phyloP scores from a whole-genome alignment of 2,797 vertebrate species.

The Mormyrops boulengeri region DNA sequence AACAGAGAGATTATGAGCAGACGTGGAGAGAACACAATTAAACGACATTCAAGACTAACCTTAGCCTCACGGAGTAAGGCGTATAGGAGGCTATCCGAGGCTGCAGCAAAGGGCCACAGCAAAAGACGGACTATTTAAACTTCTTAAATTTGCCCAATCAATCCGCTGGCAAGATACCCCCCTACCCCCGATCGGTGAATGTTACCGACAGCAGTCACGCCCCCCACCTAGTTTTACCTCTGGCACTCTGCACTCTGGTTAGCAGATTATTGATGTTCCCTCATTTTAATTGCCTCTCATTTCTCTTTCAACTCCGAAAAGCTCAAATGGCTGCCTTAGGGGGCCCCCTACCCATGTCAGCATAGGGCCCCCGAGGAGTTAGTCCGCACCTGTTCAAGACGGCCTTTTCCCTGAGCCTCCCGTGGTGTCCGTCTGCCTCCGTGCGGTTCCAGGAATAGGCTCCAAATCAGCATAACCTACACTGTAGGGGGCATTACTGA shows the following conservation, averaged over 20 bases:
- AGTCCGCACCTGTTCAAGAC: background rate
- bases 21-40: background rate
- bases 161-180: background rate
- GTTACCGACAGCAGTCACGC: background rate
- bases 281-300: background rate
- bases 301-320: background rate
- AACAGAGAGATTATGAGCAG: background rate
- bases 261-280: background rate
- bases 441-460: background rate
- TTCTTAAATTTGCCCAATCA: background rate
- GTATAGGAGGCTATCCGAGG: background rate
- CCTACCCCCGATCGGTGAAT: background rate
- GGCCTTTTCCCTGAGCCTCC: background rate
- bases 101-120: background rate
- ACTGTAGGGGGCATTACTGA: background rate
- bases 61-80: background rate
- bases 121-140: background rate
- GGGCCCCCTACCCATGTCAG: background rate
- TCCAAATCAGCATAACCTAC: background rate
- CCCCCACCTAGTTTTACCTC: background rate
- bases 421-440: background rate
- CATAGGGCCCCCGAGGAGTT: background rate
- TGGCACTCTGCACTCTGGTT: background rate
- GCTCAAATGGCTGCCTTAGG: background rate
- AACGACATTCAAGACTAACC: background rate